These are phyloP conservation scores for Anthopleura xanthogrammica DNA, from an alignment of 92 coral and sea anemone genomes.

Conservation along the genomic window DNA sequence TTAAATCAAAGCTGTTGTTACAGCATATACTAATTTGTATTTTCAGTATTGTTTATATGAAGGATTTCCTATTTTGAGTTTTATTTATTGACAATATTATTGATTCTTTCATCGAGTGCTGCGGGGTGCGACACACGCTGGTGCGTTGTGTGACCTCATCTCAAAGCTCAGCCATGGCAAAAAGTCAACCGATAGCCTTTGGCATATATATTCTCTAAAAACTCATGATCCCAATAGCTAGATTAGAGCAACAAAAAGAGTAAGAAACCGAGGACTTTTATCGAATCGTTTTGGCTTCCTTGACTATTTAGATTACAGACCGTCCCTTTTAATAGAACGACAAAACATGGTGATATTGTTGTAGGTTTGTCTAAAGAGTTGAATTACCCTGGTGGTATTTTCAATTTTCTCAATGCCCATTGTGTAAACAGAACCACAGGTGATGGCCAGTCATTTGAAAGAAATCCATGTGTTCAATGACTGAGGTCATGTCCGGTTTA, in stretches of 20 bases:
- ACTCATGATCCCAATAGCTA: neutral
- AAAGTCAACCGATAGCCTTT: neutral
- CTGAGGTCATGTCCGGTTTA: constrained; percentile 2
- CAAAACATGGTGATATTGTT: neutral
- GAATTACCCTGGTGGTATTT: neutral
- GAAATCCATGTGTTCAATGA: constrained; percentile 15
- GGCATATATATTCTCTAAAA: neutral
- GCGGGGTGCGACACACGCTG: neutral
- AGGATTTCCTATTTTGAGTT: neutral
- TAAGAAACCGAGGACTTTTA: neutral
- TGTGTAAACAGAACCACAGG: constrained; percentile 37
- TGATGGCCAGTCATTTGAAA: constrained; percentile 26
- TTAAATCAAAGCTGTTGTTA: neutral
- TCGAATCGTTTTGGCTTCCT: neutral
- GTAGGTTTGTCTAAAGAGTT: constrained; percentile 7
- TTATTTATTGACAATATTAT: neutral
- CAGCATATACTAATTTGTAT: neutral
- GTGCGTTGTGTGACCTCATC: neutral
- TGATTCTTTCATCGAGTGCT: constrained; percentile 4
- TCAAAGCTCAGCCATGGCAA: neutral
- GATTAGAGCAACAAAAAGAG: neutral
- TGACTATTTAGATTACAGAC: neutral
- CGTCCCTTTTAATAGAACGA: neutral
- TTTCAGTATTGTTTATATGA: neutral
- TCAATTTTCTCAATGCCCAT: constrained; percentile 18